These are phyloP conservation scores for Holacanthella duospinosa DNA, from an alignment of 2,888 invertebrate species.

Conservation along the genomic window DNA sequence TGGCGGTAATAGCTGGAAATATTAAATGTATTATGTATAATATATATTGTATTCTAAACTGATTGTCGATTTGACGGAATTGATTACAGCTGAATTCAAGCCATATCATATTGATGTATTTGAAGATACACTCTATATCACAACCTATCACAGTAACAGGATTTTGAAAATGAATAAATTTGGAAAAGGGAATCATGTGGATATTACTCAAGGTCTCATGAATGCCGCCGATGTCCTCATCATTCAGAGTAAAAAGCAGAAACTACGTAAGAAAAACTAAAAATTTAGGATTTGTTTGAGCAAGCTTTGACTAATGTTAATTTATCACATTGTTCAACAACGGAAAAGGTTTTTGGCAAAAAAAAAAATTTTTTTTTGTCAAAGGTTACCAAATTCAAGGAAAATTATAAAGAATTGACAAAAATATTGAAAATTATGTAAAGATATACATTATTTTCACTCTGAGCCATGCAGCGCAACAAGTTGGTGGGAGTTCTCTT, in stretches of 20 bases:
- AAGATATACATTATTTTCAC: no score
- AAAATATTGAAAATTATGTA: no score
- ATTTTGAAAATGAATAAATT: conserved; percentile 58
- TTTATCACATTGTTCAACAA: no score
- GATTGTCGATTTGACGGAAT: background rate
- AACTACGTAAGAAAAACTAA: conserved; percentile 14
- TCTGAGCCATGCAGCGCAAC: no score
- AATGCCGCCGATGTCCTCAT: conserved; percentile 56
- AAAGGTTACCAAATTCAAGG: no score
- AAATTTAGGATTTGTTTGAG: no score
- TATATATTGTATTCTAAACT: background rate
- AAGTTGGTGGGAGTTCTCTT: no score
- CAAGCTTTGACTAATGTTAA: no score
- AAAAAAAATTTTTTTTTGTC: no score
- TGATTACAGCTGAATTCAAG: conserved; percentile 46
- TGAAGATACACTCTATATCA: conserved; percentile 58
- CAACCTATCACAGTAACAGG: conserved; percentile 50
- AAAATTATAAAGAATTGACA: no score
- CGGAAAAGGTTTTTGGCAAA: no score
- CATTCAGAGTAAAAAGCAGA: conserved; percentile 56
- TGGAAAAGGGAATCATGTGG: conserved; percentile 41
- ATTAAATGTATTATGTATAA: background rate
- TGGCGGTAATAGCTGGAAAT: conserved; percentile 44
- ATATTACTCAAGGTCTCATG: conserved; percentile 43
- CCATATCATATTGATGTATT: conserved; percentile 64